A percentile compares a stretch with the other conserved stretches of the same genome.
Evolutionary conservation across 1,140 invertebrate genomes (phyloP).

Genomic region (Marisa cornuarietis): DNA sequence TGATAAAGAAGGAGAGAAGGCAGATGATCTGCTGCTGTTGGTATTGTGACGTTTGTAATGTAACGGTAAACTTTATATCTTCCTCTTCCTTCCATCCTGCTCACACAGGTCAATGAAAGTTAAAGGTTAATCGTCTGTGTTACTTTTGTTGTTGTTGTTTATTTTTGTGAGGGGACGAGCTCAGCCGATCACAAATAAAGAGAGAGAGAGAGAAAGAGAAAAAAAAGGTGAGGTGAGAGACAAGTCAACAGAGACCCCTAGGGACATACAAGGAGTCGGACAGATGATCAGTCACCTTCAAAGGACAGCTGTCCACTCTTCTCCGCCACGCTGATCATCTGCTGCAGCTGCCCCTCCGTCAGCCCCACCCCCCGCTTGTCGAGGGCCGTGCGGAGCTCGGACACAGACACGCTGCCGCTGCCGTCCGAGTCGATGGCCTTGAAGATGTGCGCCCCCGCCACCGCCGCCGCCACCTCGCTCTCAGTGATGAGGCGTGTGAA

Average conservation of each 20-base stretch:
- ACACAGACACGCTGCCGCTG: conserved; percentile 77
- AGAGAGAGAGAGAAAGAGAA: too few species aligned
- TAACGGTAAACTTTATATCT: too few species aligned
- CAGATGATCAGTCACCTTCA: conserved; percentile 36
- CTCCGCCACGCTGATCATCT: conserved; percentile 92
- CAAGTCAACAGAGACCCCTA: conserved; percentile 15
- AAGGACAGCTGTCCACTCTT: conserved; percentile 72
- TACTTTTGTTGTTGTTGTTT: neutral
- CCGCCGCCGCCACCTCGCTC: conserved; percentile 96
- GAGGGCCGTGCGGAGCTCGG: conserved; percentile 75
- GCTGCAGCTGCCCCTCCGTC: conserved; percentile 88
- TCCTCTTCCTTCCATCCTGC: too few species aligned
- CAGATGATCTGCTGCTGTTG: too few species aligned
- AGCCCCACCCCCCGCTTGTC: conserved; percentile 89
- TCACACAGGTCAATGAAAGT: neutral
- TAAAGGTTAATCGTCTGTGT: neutral
- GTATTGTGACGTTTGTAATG: too few species aligned
- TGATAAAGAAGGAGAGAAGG: too few species aligned
- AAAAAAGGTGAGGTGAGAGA: neutral
- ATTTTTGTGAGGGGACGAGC: neutral
- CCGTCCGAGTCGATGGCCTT: conserved; percentile 98
- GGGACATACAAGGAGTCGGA: neutral
- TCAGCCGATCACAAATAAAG: neutral
- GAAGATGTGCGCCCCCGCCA: conserved; percentile 80
- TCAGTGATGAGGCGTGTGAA: conserved; percentile 93